Conservation (phyloP, 2,888 invertebrate genomes). For the Crocallis elinguaria region DNA sequence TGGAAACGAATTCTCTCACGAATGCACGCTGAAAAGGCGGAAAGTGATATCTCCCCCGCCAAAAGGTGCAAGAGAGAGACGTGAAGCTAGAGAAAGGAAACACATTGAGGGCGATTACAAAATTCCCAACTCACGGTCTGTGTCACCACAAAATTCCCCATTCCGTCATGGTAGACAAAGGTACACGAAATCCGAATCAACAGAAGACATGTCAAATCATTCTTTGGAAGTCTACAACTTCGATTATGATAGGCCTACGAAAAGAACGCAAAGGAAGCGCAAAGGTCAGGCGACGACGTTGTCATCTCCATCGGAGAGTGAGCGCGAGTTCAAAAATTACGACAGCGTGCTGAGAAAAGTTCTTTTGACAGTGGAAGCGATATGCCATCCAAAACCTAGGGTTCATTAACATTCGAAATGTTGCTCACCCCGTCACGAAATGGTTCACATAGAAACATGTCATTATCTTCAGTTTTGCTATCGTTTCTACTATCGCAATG, state of each 20-base stretch:
- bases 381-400: no score
- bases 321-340: no score
- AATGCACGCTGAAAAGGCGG: slow-evolving; percentile 49
- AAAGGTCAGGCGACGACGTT: no score
- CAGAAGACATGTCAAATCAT: slow-evolving; percentile 1
- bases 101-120: neutral
- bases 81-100: neutral
- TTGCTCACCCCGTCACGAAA: no score
- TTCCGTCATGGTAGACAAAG: neutral
- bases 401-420: no score
- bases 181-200: neutral
- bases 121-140: neutral
- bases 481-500: no score
- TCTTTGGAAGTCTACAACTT: slow-evolving; percentile 7
- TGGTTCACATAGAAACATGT: no score
- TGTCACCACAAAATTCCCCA: neutral
- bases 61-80: slow-evolving; percentile 21
- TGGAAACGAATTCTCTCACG: slow-evolving; percentile 4
- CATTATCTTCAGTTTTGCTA: no score
- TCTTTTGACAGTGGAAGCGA: no score
- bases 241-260: slow-evolving; percentile 1
- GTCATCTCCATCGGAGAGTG: no score
- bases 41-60: slow-evolving; percentile 44
- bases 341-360: no score
- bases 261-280: no score